A percentile compares a stretch with the other conserved stretches of the same genome.
Conservation (phyloP, 2,888 invertebrate genomes). For the Lasioglossum lativentre region DNA sequence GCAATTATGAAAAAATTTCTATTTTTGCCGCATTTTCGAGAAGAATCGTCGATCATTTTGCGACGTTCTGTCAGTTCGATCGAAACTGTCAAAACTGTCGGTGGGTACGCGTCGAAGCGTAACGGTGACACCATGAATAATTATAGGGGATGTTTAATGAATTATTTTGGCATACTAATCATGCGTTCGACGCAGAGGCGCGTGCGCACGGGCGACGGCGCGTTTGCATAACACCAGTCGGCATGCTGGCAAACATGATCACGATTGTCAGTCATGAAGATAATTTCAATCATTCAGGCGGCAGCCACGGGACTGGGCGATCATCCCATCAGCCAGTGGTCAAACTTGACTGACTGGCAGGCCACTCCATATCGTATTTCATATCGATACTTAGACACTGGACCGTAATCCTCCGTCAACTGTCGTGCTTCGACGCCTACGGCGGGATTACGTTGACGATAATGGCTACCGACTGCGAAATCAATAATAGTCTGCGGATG, state of each 20-base stretch:
- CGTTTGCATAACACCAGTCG: slow-evolving; percentile 1
- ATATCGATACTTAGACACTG: slow-evolving; percentile 63
- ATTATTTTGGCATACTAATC: slow-evolving; percentile 41
- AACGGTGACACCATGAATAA: slow-evolving; percentile 23
- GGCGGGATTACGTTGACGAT: slow-evolving; percentile 45
- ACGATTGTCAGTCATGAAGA: slow-evolving; percentile 49
- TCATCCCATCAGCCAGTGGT: slow-evolving; percentile 57
- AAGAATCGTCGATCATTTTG: neutral
- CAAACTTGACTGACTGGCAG: slow-evolving; percentile 59
- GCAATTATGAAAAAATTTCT: no score
- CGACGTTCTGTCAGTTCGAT: neutral
- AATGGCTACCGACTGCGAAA: slow-evolving; percentile 43
- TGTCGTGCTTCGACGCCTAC: slow-evolving; percentile 37
- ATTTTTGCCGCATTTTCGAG: no score
- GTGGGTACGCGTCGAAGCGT: neutral
- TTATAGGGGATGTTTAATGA: slow-evolving; percentile 28
- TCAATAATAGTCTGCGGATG: slow-evolving; percentile 34
- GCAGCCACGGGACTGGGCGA: slow-evolving; percentile 49
- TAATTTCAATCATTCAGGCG: slow-evolving; percentile 63
- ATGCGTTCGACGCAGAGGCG: slow-evolving; percentile 5
- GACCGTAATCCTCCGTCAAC: slow-evolving; percentile 46
- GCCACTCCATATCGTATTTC: slow-evolving; percentile 42
- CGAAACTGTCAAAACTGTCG: neutral
- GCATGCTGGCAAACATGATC: slow-evolving; percentile 18
- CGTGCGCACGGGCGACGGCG: neutral